Base-by-base conservation (phyloP, 2,888 invertebrate species). In the Tenodera sinensis region DNA sequence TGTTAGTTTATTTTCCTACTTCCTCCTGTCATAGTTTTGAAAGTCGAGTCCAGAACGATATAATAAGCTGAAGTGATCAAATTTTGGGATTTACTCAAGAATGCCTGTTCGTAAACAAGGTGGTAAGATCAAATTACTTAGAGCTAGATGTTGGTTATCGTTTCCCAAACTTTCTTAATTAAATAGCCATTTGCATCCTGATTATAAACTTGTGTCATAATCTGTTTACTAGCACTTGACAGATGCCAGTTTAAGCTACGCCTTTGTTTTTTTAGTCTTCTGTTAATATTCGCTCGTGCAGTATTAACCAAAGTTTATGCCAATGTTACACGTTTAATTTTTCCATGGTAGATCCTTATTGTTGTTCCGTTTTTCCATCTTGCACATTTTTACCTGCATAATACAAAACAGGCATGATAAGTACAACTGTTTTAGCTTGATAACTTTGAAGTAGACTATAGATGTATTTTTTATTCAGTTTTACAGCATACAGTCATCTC, bases 91-190 rank as follows among this genome's bases (percentile, higher is more conserved):
- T 83, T 88, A 30, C 28, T 88, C 85, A 89, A 92, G 94, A 94
- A 96, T 96, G 96, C 96, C 96, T 93, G 96, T 96, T 93, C 95
- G 96, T 93, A 96, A 96, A 95, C 96, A 96, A 96, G 96, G 96
- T 96, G 94, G 95, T 94, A 93, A 93, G 93, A 92, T 92, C 91
- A 91, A 91, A 91, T 91, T 91, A 92, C 92, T 92, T 91, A 91
- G 91, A 90, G 90, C 90, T 89, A 91, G 90, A 89, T 91, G 90
- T 91, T 91, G 89, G 89, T 89, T 90, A 89, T 81, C 54, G 54
- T 71, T 71, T 71, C 54, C 54, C 20, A 20, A 15, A 71, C 14
- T 71, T 82, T 54, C 84, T 85, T 34, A 20, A 47, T 27, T 27
- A 30, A 20, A n/a, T 85, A 27, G 47, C 12, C n/a, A 42, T 25